Conservation (phyloP, 1,140 invertebrate species). For the Paraescarpia echinospica region DNA sequence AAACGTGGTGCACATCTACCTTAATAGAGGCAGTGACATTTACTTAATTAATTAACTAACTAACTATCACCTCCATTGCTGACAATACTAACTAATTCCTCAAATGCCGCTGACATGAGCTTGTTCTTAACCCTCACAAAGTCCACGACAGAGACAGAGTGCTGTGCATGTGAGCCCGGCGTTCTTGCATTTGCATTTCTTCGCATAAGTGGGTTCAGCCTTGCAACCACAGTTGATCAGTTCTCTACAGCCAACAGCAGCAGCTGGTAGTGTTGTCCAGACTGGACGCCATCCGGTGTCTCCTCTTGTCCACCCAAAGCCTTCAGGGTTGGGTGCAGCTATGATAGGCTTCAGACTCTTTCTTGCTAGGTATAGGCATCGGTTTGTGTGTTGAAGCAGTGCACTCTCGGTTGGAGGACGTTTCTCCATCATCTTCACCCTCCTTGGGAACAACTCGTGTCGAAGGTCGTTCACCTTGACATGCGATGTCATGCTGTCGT, state of each 20-base stretch:
- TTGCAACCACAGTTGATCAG: background rate
- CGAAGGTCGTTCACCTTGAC: background rate
- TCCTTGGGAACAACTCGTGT: background rate
- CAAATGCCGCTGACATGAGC: no score
- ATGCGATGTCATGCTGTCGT: background rate
- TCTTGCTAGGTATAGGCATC: background rate
- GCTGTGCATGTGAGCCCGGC: no score
- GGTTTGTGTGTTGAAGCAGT: background rate
- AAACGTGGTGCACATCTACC: no score
- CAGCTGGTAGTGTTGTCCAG: background rate
- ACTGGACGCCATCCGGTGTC: background rate
- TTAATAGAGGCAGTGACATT: no score
- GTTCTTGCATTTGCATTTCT: no score
- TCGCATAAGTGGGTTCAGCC: no score
- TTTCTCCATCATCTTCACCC: background rate
- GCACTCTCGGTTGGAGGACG: background rate
- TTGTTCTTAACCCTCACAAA: no score
- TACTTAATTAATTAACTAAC: no score
- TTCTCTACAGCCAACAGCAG: background rate
- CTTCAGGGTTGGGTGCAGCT: background rate
- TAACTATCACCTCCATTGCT: no score
- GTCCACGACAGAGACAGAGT: no score
- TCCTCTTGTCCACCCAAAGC: background rate
- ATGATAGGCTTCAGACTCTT: background rate
- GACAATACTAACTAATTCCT: no score